A percentile compares a stretch with the other conserved stretches of the same genome.
Evolutionary conservation across 2,888 invertebrate species (phyloP).

Genomic region (Alsophila aescularia): DNA sequence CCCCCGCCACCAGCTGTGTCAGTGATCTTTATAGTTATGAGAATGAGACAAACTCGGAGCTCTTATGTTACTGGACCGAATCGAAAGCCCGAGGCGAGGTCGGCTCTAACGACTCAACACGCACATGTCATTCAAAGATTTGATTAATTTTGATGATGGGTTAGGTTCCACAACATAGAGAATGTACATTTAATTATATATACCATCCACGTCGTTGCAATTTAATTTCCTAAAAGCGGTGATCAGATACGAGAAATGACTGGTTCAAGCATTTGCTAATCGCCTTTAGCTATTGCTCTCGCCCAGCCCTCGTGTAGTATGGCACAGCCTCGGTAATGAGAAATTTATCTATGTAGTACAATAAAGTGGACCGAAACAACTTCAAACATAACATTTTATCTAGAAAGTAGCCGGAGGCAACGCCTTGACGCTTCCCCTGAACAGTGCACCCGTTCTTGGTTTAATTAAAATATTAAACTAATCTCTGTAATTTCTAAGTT

Average conservation of each 20-base stretch:
- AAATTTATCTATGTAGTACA: constrained; percentile 59
- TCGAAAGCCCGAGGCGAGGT: constrained; percentile 23
- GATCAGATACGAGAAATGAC: constrained; percentile 41
- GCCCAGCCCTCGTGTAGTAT: constrained; percentile 30
- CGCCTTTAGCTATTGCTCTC: constrained; percentile 37
- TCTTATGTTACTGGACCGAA: constrained; percentile 29
- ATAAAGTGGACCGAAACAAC: constrained; percentile 44
- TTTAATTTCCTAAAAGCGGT: constrained; percentile 27
- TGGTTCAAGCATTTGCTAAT: constrained; percentile 30
- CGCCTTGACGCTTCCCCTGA: constrained; percentile 16
- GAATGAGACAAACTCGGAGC: constrained; percentile 27
- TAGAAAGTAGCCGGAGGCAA: constrained; percentile 34
- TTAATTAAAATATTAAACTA: constrained; percentile 15
- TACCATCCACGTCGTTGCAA: constrained; percentile 5
- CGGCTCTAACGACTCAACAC: constrained; percentile 23
- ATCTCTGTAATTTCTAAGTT: background rate
- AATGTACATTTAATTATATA: constrained; percentile 21
- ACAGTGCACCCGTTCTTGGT: constrained; percentile 17
- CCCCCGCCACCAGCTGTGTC: constrained; percentile 40
- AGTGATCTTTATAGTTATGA: constrained; percentile 26
- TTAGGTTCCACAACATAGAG: constrained; percentile 9
- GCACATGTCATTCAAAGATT: constrained; percentile 22
- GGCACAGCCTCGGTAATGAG: constrained; percentile 47
- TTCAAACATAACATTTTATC: constrained; percentile 34
- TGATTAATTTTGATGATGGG: constrained; percentile 28